Evolutionary conservation across 2,113 vertebrate genomes (phyloP).

Genomic region (Plecotus auritus): DNA sequence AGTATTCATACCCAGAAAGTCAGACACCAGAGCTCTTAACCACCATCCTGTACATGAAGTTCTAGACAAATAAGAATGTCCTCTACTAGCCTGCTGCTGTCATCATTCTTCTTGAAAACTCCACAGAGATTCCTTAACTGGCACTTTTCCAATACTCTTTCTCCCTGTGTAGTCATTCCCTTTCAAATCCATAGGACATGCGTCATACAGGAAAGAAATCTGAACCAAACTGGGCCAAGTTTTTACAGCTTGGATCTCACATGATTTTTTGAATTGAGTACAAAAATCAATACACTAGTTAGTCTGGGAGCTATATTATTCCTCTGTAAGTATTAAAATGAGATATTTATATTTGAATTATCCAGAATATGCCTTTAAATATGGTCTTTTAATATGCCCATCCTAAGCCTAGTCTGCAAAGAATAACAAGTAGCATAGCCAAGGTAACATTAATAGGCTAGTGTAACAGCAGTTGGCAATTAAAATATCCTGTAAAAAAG

Average conservation of each 20-base stretch:
- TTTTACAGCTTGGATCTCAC: conserved; percentile 40
- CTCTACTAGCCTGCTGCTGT: not conserved
- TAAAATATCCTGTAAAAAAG: not conserved
- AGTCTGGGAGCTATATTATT: not conserved
- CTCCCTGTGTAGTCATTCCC: not conserved
- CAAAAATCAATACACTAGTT: conserved; percentile 36
- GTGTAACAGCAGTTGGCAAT: not conserved
- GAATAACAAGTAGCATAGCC: not conserved
- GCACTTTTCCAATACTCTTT: not conserved
- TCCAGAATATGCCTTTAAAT: not conserved
- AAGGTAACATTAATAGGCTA: not conserved
- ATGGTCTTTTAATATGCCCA: not conserved
- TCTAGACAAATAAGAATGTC: not conserved
- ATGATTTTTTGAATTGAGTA: conserved; percentile 27
- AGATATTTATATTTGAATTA: not conserved
- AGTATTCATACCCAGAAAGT: not conserved
- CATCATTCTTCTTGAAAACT: not conserved
- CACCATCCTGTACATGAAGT: not conserved
- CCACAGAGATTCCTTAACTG: not conserved
- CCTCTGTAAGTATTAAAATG: not conserved
- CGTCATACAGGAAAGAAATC: conserved; percentile 60
- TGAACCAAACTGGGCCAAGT: not conserved
- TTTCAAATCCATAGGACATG: conserved; percentile 27
- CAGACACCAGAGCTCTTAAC: not conserved
- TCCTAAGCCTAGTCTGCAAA: not conserved